Evolutionary conservation across 1,140 invertebrate genomes (phyloP).

Genomic region (Geopemphigus sp.): DNA sequence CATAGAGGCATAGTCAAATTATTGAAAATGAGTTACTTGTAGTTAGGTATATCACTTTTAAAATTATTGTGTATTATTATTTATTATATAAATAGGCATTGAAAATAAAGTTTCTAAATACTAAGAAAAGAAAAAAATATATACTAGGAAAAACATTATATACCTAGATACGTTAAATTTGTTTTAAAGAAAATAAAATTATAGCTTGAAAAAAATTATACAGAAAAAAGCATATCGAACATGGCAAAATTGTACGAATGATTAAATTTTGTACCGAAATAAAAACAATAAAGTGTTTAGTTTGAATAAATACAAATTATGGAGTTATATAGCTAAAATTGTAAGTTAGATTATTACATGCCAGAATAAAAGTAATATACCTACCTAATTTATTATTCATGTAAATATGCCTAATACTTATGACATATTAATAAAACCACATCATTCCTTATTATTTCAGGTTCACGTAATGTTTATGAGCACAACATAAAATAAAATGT

Average conservation of each 20-base stretch:
- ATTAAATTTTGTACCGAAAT: not conserved
- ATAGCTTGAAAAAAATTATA: not conserved
- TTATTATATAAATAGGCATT: not conserved
- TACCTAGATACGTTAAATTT: not conserved
- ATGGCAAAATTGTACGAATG: not conserved
- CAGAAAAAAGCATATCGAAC: not conserved
- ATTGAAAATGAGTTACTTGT: not conserved
- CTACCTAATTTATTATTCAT: not conserved
- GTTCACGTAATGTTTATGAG: not conserved
- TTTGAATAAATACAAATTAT: not conserved
- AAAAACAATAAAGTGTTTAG: not conserved
- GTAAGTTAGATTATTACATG: too few species aligned
- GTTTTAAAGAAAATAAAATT: not conserved
- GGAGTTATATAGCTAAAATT: not conserved
- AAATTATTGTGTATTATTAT: not conserved
- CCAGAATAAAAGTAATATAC: not conserved
- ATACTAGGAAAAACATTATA: not conserved
- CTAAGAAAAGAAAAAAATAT: not conserved
- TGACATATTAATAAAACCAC: slow-evolving; percentile 21
- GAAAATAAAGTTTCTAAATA: not conserved
- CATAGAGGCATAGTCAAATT: slow-evolving; percentile 21
- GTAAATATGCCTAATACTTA: not conserved
- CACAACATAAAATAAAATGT: too few species aligned
- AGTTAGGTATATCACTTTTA: slow-evolving; percentile 8
- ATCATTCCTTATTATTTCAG: slow-evolving; percentile 40